Conservation (phyloP, 2,797 vertebrate genomes). For the Sarcophilus harrisii region DNA sequence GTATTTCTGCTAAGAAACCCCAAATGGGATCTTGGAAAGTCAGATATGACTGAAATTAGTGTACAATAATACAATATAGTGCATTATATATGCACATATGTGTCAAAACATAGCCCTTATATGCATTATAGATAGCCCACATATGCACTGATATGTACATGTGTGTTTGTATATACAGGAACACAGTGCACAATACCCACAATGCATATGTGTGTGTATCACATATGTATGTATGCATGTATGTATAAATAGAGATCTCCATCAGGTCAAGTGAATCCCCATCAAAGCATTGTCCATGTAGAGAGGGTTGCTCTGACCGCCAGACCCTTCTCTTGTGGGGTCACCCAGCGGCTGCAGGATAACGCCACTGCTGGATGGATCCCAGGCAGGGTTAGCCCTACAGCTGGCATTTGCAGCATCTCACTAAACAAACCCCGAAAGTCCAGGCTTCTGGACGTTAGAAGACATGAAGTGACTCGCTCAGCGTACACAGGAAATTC, state of each 20-base stretch:
- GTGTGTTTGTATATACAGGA: too few species aligned
- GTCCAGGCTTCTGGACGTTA: not conserved
- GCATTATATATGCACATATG: not conserved
- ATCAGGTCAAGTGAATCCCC: not conserved
- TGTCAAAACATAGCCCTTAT: not conserved
- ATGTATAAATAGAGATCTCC: not conserved
- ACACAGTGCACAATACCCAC: too few species aligned
- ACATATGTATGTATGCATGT: too few species aligned
- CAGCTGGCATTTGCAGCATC: not conserved
- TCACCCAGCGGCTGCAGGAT: not conserved
- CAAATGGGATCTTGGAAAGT: not conserved
- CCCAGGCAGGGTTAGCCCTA: not conserved
- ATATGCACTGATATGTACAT: too few species aligned
- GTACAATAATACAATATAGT: not conserved
- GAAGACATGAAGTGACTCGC: not conserved
- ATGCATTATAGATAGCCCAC: not conserved
- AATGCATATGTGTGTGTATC: too few species aligned
- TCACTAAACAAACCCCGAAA: not conserved
- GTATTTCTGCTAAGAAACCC: not conserved
- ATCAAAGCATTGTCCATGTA: not conserved
- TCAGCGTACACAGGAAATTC: not conserved
- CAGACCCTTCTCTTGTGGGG: not conserved
- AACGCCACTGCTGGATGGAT: not conserved
- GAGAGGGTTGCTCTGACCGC: not conserved
- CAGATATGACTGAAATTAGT: not conserved